phyloP scores from a whole-genome alignment of 2,797 vertebrate species.

The Lithobates pipiens region DNA sequence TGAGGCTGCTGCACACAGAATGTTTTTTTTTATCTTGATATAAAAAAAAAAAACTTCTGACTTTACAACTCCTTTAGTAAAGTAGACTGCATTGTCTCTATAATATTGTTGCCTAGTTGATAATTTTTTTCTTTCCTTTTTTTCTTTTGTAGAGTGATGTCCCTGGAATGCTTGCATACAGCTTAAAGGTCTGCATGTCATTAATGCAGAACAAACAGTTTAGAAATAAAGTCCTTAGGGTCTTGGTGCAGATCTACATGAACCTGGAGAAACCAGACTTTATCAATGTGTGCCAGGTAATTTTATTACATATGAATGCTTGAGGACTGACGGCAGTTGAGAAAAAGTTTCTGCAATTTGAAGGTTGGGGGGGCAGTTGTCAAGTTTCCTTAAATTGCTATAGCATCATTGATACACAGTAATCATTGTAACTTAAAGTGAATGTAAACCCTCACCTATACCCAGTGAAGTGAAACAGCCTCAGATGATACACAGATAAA shows the following conservation, averaged over 20 bases:
- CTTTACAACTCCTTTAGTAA: no score
- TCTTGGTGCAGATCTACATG: conserved; percentile 98
- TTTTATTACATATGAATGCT: not conserved
- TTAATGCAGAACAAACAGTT: conserved; percentile 99
- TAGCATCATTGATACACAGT: no score
- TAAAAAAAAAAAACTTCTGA: no score
- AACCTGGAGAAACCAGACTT: conserved; percentile 98
- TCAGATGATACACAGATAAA: no score
- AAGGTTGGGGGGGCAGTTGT: no score
- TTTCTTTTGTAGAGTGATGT: conserved; percentile 87
- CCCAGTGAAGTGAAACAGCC: no score
- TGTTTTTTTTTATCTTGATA: no score
- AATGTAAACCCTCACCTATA: no score
- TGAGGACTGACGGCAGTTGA: not conserved
- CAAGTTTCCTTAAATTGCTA: no score
- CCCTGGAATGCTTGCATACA: conserved; percentile 94
- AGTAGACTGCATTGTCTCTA: no score
- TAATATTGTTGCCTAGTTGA: not conserved
- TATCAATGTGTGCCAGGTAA: conserved; percentile 98
- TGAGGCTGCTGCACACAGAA: no score
- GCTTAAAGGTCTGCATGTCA: conserved; percentile 98
- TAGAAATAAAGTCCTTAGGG: conserved; percentile 93
- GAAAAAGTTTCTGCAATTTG: not conserved
- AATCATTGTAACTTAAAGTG: no score
- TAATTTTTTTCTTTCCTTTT: not conserved